Percentiles rank a stretch among this genome's conserved stretches.
Evolutionary conservation across 2,113 vertebrate species (phyloP).

Genomic region (Suncus etruscus): DNA sequence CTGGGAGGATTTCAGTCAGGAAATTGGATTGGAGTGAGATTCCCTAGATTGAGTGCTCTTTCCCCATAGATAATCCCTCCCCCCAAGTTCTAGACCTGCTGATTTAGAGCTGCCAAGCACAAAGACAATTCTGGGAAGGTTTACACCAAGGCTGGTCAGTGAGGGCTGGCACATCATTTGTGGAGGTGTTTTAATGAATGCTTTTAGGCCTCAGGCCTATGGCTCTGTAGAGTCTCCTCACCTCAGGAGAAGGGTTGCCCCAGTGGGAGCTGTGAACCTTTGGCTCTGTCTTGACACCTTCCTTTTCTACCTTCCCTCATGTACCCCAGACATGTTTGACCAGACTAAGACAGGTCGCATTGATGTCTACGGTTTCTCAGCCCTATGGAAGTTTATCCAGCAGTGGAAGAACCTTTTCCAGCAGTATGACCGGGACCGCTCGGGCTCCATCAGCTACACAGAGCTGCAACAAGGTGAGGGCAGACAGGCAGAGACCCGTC

Average conservation of each 20-base stretch:
- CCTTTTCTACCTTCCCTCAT: background rate
- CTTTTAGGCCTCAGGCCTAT: background rate
- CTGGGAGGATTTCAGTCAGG: background rate
- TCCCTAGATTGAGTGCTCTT: conserved; percentile 18
- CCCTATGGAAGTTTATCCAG: conserved; percentile 94
- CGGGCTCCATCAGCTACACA: conserved; percentile 90
- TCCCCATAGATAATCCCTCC: background rate
- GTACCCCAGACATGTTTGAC: conserved; percentile 95
- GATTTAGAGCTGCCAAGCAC: background rate
- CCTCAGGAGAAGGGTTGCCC: background rate
- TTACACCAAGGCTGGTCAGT: background rate
- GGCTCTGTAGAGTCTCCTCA: background rate
- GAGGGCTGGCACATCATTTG: background rate
- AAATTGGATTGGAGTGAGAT: background rate
- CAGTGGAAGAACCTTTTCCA: conserved; percentile 95
- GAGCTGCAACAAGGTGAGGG: conserved; percentile 96
- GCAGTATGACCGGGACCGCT: conserved; percentile 94
- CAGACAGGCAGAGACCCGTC: background rate
- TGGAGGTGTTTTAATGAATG: background rate
- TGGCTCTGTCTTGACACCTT: accelerated
- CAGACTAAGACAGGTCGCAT: conserved; percentile 92
- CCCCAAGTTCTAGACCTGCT: conserved; percentile 10
- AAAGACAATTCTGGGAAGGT: background rate
- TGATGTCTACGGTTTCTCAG: conserved; percentile 94
- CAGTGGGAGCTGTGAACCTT: background rate